phyloP scores from a whole-genome alignment of 2,888 invertebrate genomes.

The Drosophila acutilabella region DNA sequence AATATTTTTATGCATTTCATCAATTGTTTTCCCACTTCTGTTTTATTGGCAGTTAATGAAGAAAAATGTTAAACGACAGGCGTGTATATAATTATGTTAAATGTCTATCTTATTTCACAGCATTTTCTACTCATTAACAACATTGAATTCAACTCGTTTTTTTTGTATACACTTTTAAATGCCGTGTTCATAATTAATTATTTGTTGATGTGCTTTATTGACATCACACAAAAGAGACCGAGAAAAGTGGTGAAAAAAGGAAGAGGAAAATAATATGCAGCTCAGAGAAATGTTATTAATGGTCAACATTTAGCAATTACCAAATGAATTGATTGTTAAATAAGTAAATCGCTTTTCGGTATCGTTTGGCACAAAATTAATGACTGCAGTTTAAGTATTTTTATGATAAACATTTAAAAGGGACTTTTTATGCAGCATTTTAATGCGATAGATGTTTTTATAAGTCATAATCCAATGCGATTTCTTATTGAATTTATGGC shows the following conservation, averaged over 20 bases:
- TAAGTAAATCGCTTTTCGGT: conserved; percentile 30
- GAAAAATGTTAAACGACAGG: conserved; percentile 45
- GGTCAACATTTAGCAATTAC: conserved; percentile 44
- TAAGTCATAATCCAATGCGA: neutral
- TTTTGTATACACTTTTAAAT: conserved; percentile 20
- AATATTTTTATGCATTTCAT: conserved; percentile 33
- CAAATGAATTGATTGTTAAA: conserved; percentile 38
- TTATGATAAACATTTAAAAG: conserved; percentile 1
- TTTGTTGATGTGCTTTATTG: conserved; percentile 37
- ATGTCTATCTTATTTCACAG: conserved; percentile 33
- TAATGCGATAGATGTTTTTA: conserved; percentile 6
- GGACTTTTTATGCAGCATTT: neutral
- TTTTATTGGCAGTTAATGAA: conserved; percentile 56
- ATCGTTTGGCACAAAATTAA: conserved; percentile 20
- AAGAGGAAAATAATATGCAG: neutral
- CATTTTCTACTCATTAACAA: conserved; percentile 26
- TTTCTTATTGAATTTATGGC: neutral
- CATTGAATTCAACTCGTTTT: conserved; percentile 13
- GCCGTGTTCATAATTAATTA: conserved; percentile 51
- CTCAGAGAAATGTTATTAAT: conserved; percentile 43
- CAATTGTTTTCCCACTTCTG: conserved; percentile 27
- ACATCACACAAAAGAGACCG: conserved; percentile 2
- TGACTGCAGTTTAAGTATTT: conserved; percentile 26
- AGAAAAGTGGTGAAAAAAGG: neutral
- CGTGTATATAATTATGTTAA: conserved; percentile 30